Percentiles rank a stretch among this genome's conserved stretches.
Conservation (phyloP, 2,113 vertebrate species). For the Eolophus roseicapilla region DNA sequence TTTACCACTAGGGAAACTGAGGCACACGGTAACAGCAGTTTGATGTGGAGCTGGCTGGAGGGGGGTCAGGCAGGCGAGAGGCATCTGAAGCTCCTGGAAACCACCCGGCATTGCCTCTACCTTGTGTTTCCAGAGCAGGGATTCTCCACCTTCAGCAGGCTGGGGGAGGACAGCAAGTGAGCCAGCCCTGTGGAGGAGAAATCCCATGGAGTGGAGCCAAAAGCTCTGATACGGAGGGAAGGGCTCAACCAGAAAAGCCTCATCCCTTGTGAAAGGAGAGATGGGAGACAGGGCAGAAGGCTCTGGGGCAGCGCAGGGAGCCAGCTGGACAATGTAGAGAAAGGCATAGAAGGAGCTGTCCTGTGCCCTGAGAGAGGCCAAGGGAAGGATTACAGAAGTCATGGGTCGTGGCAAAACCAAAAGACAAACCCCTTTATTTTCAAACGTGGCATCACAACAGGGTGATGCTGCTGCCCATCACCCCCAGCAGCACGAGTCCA, state of each 20-base stretch:
- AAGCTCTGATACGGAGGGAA: background rate
- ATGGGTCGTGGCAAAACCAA: background rate
- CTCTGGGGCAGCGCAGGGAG: background rate
- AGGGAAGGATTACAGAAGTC: background rate
- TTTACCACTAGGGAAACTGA: background rate
- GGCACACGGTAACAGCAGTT: rapidly evolving
- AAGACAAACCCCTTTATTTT: background rate
- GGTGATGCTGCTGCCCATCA: rapidly evolving
- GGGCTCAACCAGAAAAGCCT: background rate
- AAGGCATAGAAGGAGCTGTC: rapidly evolving
- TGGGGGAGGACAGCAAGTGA: background rate
- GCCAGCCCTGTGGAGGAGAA: rapidly evolving
- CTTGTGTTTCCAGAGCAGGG: background rate
- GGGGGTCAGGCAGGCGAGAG: rapidly evolving
- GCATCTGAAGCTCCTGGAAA: background rate
- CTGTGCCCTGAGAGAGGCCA: background rate
- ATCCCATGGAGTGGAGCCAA: background rate
- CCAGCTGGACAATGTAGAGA: rapidly evolving
- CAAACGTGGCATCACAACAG: no score
- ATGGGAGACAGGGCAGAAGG: background rate
- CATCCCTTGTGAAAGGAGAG: background rate
- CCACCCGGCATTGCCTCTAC: rapidly evolving
- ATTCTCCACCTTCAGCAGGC: background rate
- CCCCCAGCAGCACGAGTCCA: background rate
- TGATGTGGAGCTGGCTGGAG: background rate